Base-by-base conservation (phyloP, 92 coral and sea anemone species). In the Parazoanthus atlanticus region DNA sequence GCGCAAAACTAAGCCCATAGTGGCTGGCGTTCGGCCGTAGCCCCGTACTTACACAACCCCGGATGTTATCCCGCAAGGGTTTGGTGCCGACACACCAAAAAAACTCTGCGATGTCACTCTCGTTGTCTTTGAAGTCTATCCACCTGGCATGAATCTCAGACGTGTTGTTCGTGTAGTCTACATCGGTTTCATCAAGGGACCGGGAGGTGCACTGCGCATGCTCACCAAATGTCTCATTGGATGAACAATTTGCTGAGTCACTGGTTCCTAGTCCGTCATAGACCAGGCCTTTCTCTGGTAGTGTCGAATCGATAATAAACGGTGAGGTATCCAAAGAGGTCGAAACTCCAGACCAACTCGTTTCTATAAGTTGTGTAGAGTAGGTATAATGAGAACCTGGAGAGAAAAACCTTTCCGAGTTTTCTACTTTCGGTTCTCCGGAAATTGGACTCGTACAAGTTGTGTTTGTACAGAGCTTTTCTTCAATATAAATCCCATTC, bases 91-190 rank as follows among this genome's bases (percentile, higher is more conserved):
- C 94, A 78, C 99, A 96, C 96, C 98, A 96, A 91, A 96, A 95
- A 71, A 92, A 93, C 89, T 93, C 95, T 19, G 91, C 94, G 67
- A 96, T 90, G 38, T 92, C 97, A 65, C 99, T 96, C 38, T 96
- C 98, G 38, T 91, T 96, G 83, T 96, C 99, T 30, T 90, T 91
- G 90, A 96, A 96, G 89, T 96, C 98, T 54, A 96, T 89, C 99
- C 99, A 96, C 46, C 99, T 93, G 29, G 98, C 99, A 67, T 93
- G 96, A 86, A 96, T 89, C 83, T 93, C 96, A 5, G 93, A 67
- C 8, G 98, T 96, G 78, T 95, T 93, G 86, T 92, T 94, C 8
- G 98, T 96, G 77, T 70, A 96, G 81, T 96, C 94, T 2, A 96
- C 56, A 76, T 96, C 99, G 5, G 98, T 94, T 21, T 93, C 99